Evolutionary conservation across 2,888 invertebrate species (phyloP), one percentile per base, ranked within the genome.

Genomic region (Notodonta ziczac): DNA sequence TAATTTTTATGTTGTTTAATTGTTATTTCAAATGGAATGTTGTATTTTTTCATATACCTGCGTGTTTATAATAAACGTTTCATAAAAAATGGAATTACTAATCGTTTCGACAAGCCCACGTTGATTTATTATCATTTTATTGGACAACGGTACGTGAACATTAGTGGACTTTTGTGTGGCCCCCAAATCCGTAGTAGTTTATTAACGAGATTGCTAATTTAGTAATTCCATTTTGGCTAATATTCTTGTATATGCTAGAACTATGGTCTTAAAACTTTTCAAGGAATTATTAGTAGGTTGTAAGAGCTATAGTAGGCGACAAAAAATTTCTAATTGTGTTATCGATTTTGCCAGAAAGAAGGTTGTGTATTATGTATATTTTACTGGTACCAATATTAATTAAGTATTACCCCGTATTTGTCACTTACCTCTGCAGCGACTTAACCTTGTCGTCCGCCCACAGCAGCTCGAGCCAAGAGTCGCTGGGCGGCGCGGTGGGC

Each of bases 401-500:
- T 35, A 35, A 35, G 4, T 35, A 7, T 35, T 7, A 5, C 7
- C 35, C 35, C 4, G 7, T 42, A 42, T 42, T 9, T n/a, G 13
- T 46, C 6, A n/a, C 46, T 35, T 35, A 35, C 35, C 35, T 35
- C 4, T 4, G 35, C 46, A 46, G 46, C 46, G 5, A 46, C n/a
- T n/a, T 46, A 46, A 42, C 4, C 46, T n/a, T n/a, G 7, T 46
- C 13, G 12, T 53, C 52, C 35, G 35, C 35, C 7, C 12, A 44
- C 24, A 56, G 56, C 78, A 93, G 93, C 74, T 94, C 93, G 48
- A 98, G 98, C 90, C 99, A 99, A 94, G 99, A 99, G 94, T 98
- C 98, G 62, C 94, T 98, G 78, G 95, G 96, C 67, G 95, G 94
- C 56, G 94, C 95, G 59, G 73, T 71, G 77, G 89, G 89, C 73